Base-by-base conservation (phyloP, 2,797 vertebrate genomes). In the Tenualosa thibaudeaui region DNA sequence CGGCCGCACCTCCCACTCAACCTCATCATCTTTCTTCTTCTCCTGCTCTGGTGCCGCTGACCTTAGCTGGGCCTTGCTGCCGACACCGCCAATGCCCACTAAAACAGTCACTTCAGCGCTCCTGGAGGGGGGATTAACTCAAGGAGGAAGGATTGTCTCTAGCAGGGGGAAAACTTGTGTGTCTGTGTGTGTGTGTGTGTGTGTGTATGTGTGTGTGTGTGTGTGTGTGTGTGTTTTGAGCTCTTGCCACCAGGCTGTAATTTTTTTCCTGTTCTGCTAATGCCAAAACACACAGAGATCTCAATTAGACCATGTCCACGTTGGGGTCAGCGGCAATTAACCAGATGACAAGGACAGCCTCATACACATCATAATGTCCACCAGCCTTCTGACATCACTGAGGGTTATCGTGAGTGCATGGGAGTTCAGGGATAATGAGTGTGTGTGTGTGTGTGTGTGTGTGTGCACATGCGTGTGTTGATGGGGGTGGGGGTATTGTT, bases 121-220 rank as follows among this genome's bases (percentile, higher is more conserved):
- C 60, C 49, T 81, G 88, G 9, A 4, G 22, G 86, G 65, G 78
- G 83, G 93, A 89, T 82, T 90, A 87, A 84, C 81, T 86, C 65
- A 88, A 90, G 87, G 84, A 65, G 56, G 87, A 81, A 71, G 81
- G 85, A 81, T 90, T 68, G 56, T 86, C 84, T 65, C 85, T 75
- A 87, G 85, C 84, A 50, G 53, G 90, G 81, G 90, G 91, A 89
- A 81, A 31, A 87, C 84, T 81, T 26, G 85, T 19, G 26, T 46
- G 15, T 78, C 15, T 46, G 37, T 46, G 37, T 43, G 37, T 75
- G 31, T 68, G 62, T 68, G 62, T 71, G 65, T 71, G 65, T 71
- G 65, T 71, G 65, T 71, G 65, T 58, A 17, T 58, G 15, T 13
- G 12, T 53, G 56, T 60, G 19, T n/a, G 19, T 60, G 56, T 53